phyloP scores from a whole-genome alignment of 2,797 vertebrate genomes.

The Orestias chungarensis region DNA sequence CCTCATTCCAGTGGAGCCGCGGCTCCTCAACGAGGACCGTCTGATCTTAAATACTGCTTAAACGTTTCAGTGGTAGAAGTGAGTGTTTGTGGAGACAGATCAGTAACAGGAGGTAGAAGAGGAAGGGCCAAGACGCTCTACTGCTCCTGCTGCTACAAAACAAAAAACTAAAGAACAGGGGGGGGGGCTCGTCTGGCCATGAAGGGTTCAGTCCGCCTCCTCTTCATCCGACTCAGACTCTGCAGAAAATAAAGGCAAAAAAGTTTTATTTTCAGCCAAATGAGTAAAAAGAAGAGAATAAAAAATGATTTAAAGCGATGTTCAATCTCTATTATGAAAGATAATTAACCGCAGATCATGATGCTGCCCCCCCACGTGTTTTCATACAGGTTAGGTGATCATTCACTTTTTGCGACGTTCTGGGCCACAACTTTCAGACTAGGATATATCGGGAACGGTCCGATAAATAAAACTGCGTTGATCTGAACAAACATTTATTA shows the following conservation, averaged over 20 bases:
- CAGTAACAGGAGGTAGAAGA: slow-evolving; percentile 90
- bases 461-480: too few relatives aligned
- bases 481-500: too few relatives aligned
- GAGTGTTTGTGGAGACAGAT: slow-evolving; percentile 60
- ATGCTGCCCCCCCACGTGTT: too few relatives aligned
- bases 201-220: slow-evolving; percentile 87
- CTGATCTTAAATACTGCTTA: slow-evolving; percentile 72
- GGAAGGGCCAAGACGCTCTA: slow-evolving; percentile 81
- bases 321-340: neutral
- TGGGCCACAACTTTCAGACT: too few relatives aligned
- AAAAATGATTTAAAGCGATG: neutral
- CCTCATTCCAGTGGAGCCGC: neutral
- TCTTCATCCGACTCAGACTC: slow-evolving; percentile 97
- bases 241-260: slow-evolving; percentile 61
- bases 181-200: slow-evolving; percentile 29
- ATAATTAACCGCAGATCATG: too few relatives aligned
- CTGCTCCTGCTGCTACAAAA: slow-evolving; percentile 83
- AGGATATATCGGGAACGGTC: too few relatives aligned
- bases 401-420: too few relatives aligned
- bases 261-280: neutral
- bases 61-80: slow-evolving; percentile 69
- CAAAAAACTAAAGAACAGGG: slow-evolving; percentile 39
- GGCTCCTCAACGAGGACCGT: neutral
- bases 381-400: too few relatives aligned
- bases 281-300: too few relatives aligned